Percentiles rank a stretch among this genome's conserved stretches.
These are phyloP conservation scores for Sinocyclocheilus rhinocerous DNA, from an alignment of 2,113 vertebrate species.

Conservation along the genomic window DNA sequence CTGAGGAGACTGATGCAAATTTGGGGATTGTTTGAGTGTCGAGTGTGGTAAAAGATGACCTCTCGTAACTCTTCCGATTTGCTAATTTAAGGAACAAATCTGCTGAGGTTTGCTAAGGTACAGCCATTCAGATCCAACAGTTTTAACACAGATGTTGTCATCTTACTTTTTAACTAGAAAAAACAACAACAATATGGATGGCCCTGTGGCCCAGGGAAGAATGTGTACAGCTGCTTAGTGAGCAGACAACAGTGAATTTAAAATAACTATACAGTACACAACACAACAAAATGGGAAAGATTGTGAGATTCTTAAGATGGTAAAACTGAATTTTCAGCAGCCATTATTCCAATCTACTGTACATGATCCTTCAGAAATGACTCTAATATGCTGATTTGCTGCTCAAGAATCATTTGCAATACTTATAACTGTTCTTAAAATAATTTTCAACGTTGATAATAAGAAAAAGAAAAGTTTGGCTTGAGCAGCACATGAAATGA, in stretches of 20 bases:
- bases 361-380: too few relatives aligned
- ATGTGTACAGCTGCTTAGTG: background rate
- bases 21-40: background rate
- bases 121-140: background rate
- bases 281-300: background rate
- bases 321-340: too few relatives aligned
- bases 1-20: slow-evolving; percentile 14
- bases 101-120: background rate
- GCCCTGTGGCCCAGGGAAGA: background rate
- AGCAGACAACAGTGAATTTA: too few relatives aligned
- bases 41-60: slow-evolving; percentile 2
- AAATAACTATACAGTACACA: background rate
- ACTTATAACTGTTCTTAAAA: too few relatives aligned
- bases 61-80: background rate
- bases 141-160: background rate
- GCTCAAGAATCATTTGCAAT: too few relatives aligned
- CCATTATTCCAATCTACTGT: too few relatives aligned
- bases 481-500: too few relatives aligned
- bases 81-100: background rate
- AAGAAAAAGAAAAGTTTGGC: too few relatives aligned
- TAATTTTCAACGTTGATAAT: background rate
- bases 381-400: background rate
- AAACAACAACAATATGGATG: background rate
- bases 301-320: background rate
- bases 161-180: background rate